These are phyloP conservation scores for Cylloceria caligata DNA, from an alignment of 2,888 invertebrate genomes.

Conservation along the genomic window DNA sequence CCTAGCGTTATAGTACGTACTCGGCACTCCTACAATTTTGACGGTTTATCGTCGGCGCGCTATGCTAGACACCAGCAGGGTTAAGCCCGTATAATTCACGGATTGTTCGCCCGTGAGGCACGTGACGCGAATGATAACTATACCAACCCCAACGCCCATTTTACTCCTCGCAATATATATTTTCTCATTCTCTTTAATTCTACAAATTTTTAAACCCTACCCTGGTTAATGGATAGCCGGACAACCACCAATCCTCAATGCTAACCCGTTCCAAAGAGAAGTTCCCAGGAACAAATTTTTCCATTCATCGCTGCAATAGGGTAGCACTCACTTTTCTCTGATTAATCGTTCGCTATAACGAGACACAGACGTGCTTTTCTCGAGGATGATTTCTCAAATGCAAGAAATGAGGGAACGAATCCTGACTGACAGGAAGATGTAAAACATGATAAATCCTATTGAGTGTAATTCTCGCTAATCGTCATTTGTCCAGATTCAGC, in stretches of 20 bases:
- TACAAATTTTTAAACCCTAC: slow-evolving; percentile 21
- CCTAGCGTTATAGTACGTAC: slow-evolving; percentile 39
- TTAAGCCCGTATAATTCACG: slow-evolving; percentile 62
- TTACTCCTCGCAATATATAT: slow-evolving; percentile 20
- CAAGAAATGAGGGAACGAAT: neutral
- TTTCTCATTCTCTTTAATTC: neutral
- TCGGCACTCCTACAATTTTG: slow-evolving; percentile 57
- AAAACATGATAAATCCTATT: slow-evolving; percentile 47
- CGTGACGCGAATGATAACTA: slow-evolving; percentile 61
- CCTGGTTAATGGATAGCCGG: neutral
- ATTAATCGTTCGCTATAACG: slow-evolving; percentile 44
- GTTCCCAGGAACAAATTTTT: slow-evolving; percentile 9
- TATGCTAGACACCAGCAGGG: slow-evolving; percentile 37
- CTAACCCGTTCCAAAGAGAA: neutral
- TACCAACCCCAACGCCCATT: slow-evolving; percentile 11
- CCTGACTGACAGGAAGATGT: neutral
- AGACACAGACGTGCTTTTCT: slow-evolving; percentile 16
- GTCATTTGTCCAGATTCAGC: slow-evolving; percentile 43
- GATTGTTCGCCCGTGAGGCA: slow-evolving; percentile 56
- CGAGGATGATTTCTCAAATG: slow-evolving; percentile 28
- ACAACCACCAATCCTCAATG: neutral
- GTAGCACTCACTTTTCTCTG: neutral
- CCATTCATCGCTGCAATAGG: neutral
- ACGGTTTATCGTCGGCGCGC: slow-evolving; percentile 59
- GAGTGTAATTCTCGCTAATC: slow-evolving; percentile 34